Evolutionary conservation across 30 jellyfish, hydroid and myxozoan species (phyloP), one percentile per base, ranked within the genome.

Genomic region (Pelagia noctiluca): DNA sequence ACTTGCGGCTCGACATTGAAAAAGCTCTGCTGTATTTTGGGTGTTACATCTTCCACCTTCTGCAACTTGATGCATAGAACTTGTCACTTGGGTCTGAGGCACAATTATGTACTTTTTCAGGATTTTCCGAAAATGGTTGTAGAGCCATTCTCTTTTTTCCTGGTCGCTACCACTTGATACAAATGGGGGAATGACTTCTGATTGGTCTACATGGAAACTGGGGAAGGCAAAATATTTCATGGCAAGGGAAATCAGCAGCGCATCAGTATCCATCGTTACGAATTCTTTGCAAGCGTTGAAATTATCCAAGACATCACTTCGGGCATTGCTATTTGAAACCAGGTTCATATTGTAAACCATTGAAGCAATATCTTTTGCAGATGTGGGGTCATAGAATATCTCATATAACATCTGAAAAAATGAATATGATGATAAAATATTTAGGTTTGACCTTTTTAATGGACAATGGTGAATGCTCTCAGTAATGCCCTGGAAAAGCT

Each of bases 231-330:
- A 52, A 52, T 52, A 19, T 19, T 52, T 8, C 68, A 52, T 52
- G 68, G 68, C 26, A 2, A 52, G 68, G 12, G 68, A 10, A 3
- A 52, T 19, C 12, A 52, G 26, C 4, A 52, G 26, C 4, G 68
- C 68, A 8, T 63, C 77, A 5, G 77, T 63, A 3, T 63, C 77
- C 8, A 28, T 5, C 13, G n/a, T 3, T 2, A 34, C 49, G 28
- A 63, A 63, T 28, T 63, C 77, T 63, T 63, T 30, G 24, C 52
- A 63, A 2, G 77, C 77, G 28, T 63, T 63, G 77, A 28, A 63
- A 10, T 25, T 63, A 25, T 30, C 77, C 22, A 28, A 34, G 13
- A 34, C 52, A 25, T 34, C 54, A 3, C 52, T 2, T 34, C 52
- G 22, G 57, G 77, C 77, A 34, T 63, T 63, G 49, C 52, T 28